Percentiles rank a stretch among this genome's conserved stretches.
These are phyloP conservation scores for Agelaius phoeniceus DNA, from an alignment of 2,113 vertebrate genomes.

Conservation along the genomic window DNA sequence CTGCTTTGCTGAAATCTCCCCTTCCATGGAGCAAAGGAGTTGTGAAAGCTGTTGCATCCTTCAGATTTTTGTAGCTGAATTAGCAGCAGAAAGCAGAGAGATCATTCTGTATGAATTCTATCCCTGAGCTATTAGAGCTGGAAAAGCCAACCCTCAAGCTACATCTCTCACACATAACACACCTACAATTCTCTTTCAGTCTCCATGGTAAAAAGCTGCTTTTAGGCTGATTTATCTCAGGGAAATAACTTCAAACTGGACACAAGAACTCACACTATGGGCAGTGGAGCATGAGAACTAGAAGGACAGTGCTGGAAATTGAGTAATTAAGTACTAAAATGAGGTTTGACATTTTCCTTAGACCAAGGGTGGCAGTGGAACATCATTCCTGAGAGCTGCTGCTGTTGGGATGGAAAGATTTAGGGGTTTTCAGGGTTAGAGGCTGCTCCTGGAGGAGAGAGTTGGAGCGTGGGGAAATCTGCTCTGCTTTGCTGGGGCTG, in stretches of 20 bases:
- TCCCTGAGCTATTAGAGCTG: neutral
- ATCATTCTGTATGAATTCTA: neutral
- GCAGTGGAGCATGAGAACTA: neutral
- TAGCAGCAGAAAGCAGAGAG: neutral
- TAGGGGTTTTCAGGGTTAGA: neutral
- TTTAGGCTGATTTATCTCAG: neutral
- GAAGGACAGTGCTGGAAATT: neutral
- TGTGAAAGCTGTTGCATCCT: neutral
- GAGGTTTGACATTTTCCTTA: neutral
- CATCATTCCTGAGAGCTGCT: neutral
- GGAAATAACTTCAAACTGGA: neutral
- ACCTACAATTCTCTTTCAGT: neutral
- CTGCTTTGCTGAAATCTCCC: neutral
- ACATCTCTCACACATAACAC: neutral
- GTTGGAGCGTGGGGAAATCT: neutral
- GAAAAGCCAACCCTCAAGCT: neutral
- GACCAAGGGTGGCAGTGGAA: neutral
- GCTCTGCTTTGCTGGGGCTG: neutral
- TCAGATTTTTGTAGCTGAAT: neutral
- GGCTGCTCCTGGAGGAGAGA: neutral
- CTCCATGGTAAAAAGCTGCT: neutral
- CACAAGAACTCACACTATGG: accelerated
- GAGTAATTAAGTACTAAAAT: neutral
- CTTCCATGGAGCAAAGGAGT: neutral
- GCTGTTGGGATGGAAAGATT: neutral